phyloP scores from a whole-genome alignment of 53 echinoderm and acorn worm species.

The Stichopus horrens region DNA sequence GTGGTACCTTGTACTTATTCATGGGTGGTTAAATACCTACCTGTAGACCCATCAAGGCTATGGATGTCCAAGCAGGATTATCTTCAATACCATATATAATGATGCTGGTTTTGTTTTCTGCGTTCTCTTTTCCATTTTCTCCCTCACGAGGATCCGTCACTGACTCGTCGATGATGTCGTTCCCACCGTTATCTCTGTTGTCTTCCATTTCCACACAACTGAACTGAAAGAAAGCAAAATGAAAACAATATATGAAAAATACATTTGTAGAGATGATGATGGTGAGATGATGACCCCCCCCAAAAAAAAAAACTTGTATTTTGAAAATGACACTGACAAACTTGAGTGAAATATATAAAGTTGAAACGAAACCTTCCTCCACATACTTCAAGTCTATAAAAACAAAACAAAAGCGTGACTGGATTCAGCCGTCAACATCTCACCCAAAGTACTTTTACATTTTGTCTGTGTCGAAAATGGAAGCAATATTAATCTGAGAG shows the following conservation, averaged over 20 bases:
- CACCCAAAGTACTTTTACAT: too few species aligned
- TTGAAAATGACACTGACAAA: too few species aligned
- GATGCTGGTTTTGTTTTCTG: not conserved
- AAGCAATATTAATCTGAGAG: too few species aligned
- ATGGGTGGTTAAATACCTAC: not conserved
- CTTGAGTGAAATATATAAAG: too few species aligned
- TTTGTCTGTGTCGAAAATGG: too few species aligned
- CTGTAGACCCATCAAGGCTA: conserved; percentile 16
- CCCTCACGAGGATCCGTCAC: not conserved
- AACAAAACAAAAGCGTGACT: too few species aligned
- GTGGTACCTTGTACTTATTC: too few species aligned
- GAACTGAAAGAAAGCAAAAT: too few species aligned
- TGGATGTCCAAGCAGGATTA: conserved; percentile 11
- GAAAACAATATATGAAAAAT: not conserved
- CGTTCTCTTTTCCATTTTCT: not conserved
- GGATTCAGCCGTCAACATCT: too few species aligned
- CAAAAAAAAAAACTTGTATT: too few species aligned
- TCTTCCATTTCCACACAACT: not conserved
- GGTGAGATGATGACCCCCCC: not conserved
- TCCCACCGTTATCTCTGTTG: not conserved
- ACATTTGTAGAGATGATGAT: not conserved
- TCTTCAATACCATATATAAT: conserved; percentile 33
- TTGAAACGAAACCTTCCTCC: too few species aligned
- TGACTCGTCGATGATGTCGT: not conserved
- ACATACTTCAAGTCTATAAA: too few species aligned